phyloP scores from a whole-genome alignment of 2,888 invertebrate genomes.

The Drosophila prostipennis region DNA sequence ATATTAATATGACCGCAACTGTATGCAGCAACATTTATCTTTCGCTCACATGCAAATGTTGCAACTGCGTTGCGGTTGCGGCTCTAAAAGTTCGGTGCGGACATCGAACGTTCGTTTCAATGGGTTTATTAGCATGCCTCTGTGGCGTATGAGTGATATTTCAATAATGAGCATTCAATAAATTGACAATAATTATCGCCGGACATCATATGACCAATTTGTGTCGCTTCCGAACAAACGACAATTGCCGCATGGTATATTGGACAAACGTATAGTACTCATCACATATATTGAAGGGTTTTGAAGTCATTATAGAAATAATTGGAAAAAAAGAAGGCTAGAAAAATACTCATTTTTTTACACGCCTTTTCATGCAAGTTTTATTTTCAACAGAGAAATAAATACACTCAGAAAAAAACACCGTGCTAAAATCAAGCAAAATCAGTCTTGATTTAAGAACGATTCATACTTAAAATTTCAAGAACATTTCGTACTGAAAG shows the following conservation, averaged over 20 bases:
- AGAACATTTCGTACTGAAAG: too few species aligned
- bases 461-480: too few species aligned
- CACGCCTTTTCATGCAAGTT: too few species aligned
- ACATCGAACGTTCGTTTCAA: constrained; percentile 41
- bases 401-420: too few species aligned
- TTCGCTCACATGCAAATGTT: constrained; percentile 12
- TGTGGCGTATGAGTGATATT: constrained; percentile 50
- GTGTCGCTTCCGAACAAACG: constrained; percentile 24
- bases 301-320: background rate
- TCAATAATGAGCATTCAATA: constrained; percentile 57
- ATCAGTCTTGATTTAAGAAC: too few species aligned
- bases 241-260: constrained; percentile 8
- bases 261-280: background rate
- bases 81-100: constrained; percentile 52
- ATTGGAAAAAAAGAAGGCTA: too few species aligned
- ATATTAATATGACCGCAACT: background rate
- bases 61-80: constrained; percentile 55
- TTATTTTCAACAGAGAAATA: too few species aligned
- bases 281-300: background rate
- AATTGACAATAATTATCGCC: constrained; percentile 46
- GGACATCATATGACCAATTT: constrained; percentile 43
- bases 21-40: constrained; percentile 1
- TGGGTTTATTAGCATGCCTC: constrained; percentile 65
- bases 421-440: too few species aligned
- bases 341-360: too few species aligned